These are phyloP conservation scores for Aporophyla nigra DNA, from an alignment of 2,888 invertebrate species.

Conservation along the genomic window DNA sequence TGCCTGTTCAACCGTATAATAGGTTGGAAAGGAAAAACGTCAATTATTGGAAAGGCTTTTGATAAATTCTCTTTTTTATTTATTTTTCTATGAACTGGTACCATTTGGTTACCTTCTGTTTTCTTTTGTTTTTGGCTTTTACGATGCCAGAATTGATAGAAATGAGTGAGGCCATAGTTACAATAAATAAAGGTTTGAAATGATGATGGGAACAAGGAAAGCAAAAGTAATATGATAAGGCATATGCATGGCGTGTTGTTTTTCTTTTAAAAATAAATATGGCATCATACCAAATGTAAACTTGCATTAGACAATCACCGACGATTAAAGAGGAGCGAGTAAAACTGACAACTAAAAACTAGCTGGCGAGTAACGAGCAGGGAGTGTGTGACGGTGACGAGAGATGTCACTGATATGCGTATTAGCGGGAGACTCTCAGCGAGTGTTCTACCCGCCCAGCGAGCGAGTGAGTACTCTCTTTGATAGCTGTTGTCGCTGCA, in stretches of 20 bases:
- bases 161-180: neutral
- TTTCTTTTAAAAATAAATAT: neutral
- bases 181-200: too few species aligned
- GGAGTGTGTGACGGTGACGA: neutral
- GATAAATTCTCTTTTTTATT: slow-evolving; percentile 29
- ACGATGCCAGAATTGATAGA: neutral
- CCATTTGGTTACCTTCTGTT: neutral
- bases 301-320: neutral
- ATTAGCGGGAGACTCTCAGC: too few species aligned
- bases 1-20: slow-evolving; percentile 55
- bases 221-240: neutral
- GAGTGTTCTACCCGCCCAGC: neutral
- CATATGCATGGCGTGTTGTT: neutral
- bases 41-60: slow-evolving; percentile 55
- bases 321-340: neutral
- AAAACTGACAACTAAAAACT: neutral
- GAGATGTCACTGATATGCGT: neutral
- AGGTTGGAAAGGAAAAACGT: slow-evolving; percentile 45
- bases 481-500: neutral
- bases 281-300: neutral
- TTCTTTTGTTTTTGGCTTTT: neutral
- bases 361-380: neutral
- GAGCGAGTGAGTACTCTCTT: slow-evolving; percentile 1
- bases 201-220: too few species aligned
- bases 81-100: neutral